Evolutionary conservation across 2,113 vertebrate species (phyloP), one percentile per base, ranked within the genome.

Genomic region (Tragelaphus buxtoni): DNA sequence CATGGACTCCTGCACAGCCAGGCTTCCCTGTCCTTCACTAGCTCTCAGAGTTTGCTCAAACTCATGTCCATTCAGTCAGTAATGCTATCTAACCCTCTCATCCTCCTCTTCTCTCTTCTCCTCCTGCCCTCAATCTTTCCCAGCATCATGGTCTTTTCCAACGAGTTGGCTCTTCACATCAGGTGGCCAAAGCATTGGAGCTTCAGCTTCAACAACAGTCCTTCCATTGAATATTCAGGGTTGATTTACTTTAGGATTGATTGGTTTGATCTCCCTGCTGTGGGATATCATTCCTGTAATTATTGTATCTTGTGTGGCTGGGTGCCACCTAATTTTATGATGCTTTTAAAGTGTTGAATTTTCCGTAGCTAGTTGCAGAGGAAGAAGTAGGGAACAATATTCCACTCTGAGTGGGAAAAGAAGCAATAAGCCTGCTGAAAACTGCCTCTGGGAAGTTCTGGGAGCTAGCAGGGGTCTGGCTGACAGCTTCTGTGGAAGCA

Each of bases 301-400:
- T 20, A 42, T 13, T 11, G 51, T 35, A 12, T 28, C 13, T 76
- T 32, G 1, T 12, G 22, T 2, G 11, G 5, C 60, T 74, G 20
- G 20, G 5, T 18, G 20, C 1, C 4, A 49, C 7, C 26, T 26
- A 24, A 60, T n/a, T 3, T 0, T 28, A 4, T 6, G 74, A 86
- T 20, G 22, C 24, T 61, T 86, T 65, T 69, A 24, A 63, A 47
- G 30, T 32, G 17, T 18, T 63, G 22, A 47, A 32, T 35, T 17
- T 42, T 45, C 24, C 30, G 2, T 26, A 28, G 47, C 30, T 61
- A 6, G 7, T 9, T 39, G 55, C 63, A 76, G 26, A 76, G 22
- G 53, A 74, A 9, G 45, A 90, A 14, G 20, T 1, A 1, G 61
- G n/a, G 24, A 42, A 74, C 72, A 42, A 2, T 42, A 42, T 74